Conservation (phyloP, 2,797 vertebrate species). For the Vipera latastei region DNA sequence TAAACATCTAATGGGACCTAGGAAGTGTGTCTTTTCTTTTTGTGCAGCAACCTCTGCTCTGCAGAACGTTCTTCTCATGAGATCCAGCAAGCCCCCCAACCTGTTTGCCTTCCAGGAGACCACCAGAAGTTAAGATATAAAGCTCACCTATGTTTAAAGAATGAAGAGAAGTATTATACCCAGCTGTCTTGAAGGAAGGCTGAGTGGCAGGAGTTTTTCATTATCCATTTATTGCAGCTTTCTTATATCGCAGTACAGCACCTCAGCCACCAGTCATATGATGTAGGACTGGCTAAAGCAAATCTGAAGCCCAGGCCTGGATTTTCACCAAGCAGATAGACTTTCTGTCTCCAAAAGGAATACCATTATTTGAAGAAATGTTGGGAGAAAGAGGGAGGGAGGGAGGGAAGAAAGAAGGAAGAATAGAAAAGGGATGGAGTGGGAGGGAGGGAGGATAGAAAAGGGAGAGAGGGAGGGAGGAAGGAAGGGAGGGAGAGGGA, state of each 20-base stretch:
- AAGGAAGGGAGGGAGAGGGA: no score
- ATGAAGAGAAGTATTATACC: neutral
- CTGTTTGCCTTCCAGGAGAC: neutral
- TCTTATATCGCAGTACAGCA: neutral
- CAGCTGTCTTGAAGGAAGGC: neutral
- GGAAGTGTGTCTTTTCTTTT: neutral
- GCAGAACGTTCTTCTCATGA: neutral
- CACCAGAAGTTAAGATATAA: neutral
- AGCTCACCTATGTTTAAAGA: neutral
- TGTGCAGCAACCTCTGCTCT: neutral
- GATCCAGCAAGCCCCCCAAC: neutral
- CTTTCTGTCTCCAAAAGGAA: constrained; percentile 21
- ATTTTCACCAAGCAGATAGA: neutral
- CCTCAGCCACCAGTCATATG: neutral
- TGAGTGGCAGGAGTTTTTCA: neutral
- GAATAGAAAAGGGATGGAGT: neutral
- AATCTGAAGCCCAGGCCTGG: neutral
- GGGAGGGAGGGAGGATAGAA: neutral
- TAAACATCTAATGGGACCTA: neutral
- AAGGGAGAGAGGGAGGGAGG: no score
- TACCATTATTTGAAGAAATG: constrained; percentile 13
- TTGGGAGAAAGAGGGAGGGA: neutral
- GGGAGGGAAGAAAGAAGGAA: no score
- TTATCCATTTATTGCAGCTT: neutral
- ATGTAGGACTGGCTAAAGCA: neutral